Conservation (phyloP, 2,113 vertebrate species). For the Leucopsar rothschildi region DNA sequence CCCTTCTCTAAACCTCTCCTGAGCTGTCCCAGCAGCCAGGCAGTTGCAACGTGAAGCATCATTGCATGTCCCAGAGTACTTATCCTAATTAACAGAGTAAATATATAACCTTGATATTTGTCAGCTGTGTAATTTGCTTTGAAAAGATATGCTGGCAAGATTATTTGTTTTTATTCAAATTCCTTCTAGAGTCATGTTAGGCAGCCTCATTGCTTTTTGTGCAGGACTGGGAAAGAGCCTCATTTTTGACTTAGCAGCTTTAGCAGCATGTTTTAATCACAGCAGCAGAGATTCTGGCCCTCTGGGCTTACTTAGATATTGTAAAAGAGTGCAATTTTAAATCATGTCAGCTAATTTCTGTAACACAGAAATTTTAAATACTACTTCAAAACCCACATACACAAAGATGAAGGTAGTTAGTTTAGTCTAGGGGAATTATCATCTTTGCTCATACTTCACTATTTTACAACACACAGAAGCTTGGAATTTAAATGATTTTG, state of each 20-base stretch:
- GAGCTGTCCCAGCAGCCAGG: not conserved
- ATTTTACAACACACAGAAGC: not conserved
- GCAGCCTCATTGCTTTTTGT: not conserved
- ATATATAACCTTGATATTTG: not conserved
- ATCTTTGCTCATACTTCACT: not conserved
- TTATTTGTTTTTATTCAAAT: conserved; percentile 7
- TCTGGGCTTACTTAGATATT: conserved; percentile 14
- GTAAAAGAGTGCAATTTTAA: not conserved
- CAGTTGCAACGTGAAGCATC: not conserved
- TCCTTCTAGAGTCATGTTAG: not conserved
- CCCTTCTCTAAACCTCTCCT: not conserved
- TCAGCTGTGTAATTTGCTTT: not conserved
- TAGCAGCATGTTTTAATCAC: conserved; percentile 12
- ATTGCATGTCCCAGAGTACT: not conserved
- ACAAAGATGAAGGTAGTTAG: not conserved
- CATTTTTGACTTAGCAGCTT: not conserved
- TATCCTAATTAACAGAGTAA: not conserved
- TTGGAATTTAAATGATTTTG: not conserved
- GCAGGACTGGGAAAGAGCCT: not conserved
- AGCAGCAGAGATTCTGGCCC: not conserved
- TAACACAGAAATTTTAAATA: conserved; percentile 6
- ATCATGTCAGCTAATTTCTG: conserved; percentile 8
- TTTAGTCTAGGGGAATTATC: not conserved
- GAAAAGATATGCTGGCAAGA: not conserved
- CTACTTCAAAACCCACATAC: not conserved